A percentile compares a stretch with the other conserved stretches of the same genome.
phyloP scores from a whole-genome alignment of 2,797 vertebrate genomes.

The Austrolebias charrua region DNA sequence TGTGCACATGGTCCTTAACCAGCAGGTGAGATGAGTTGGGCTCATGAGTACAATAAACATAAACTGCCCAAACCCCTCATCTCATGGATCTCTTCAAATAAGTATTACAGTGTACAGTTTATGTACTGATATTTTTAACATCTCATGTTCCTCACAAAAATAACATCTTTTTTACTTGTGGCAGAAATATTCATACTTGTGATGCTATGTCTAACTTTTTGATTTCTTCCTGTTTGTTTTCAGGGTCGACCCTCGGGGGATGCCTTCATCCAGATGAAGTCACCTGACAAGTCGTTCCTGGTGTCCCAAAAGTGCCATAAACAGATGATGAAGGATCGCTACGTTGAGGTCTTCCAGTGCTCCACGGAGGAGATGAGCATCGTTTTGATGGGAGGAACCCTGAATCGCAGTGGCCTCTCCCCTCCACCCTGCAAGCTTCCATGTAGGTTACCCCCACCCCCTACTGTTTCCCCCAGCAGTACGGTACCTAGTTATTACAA shows the following conservation, averaged over 20 bases:
- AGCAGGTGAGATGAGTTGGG: conserved; percentile 82
- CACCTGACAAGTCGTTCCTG: conserved; percentile 89
- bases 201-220: too few species aligned
- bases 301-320: conserved; percentile 96
- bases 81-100: not conserved
- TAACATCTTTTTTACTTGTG: not conserved
- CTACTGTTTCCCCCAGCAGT: too few species aligned
- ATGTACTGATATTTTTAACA: too few species aligned
- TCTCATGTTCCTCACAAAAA: not conserved
- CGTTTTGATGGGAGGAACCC: conserved; percentile 95
- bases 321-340: conserved; percentile 97
- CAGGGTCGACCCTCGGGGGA: conserved; percentile 95
- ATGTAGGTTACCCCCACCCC: conserved; percentile 78
- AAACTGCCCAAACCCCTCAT: too few species aligned
- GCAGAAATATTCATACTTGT: not conserved
- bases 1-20: conserved; percentile 98
- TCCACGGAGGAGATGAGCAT: conserved; percentile 98
- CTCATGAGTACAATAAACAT: too few species aligned
- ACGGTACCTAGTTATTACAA: too few species aligned
- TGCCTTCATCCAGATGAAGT: conserved; percentile 97
- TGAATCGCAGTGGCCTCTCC: conserved; percentile 95
- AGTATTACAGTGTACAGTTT: not conserved
- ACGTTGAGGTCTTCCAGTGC: conserved; percentile 97
- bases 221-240: not conserved
- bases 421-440: conserved; percentile 97